Evolutionary conservation across 92 coral and sea anemone species (phyloP).

Genomic region (Heteractis magnifica): DNA sequence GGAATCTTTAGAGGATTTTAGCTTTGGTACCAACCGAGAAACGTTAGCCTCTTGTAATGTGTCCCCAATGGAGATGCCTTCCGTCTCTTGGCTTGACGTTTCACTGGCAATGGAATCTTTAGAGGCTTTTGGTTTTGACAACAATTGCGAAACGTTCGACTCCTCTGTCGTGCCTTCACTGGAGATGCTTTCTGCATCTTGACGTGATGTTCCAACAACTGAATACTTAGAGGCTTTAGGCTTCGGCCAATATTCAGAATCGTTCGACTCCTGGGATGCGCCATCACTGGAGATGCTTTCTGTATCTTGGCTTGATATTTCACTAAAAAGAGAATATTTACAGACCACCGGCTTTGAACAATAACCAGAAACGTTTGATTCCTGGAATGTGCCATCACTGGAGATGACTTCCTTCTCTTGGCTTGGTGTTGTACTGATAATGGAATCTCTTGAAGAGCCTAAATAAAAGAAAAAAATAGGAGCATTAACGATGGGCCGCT

Average conservation of each 20-base stretch:
- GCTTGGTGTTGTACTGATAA: too few relatives aligned
- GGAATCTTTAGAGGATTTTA: not conserved
- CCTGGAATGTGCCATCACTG: not conserved
- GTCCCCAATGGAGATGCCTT: not conserved
- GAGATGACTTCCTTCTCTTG: not conserved
- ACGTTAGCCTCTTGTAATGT: not conserved
- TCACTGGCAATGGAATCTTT: not conserved
- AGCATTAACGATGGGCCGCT: too few relatives aligned
- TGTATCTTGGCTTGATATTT: not conserved
- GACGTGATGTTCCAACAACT: not conserved
- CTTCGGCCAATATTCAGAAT: not conserved
- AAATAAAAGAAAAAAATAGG: too few relatives aligned
- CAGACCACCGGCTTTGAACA: not conserved
- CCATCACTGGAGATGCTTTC: not conserved
- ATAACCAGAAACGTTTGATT: not conserved
- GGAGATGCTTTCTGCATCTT: not conserved
- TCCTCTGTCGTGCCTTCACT: not conserved
- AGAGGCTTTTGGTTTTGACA: not conserved
- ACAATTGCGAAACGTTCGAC: not conserved
- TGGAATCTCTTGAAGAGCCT: too few relatives aligned
- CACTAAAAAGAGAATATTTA: not conserved
- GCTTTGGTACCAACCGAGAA: not conserved
- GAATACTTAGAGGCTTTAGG: not conserved
- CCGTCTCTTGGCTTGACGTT: not conserved
- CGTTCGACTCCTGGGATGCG: not conserved